phyloP scores from a whole-genome alignment of 2,888 invertebrate genomes.

The Drosophila dives region DNA sequence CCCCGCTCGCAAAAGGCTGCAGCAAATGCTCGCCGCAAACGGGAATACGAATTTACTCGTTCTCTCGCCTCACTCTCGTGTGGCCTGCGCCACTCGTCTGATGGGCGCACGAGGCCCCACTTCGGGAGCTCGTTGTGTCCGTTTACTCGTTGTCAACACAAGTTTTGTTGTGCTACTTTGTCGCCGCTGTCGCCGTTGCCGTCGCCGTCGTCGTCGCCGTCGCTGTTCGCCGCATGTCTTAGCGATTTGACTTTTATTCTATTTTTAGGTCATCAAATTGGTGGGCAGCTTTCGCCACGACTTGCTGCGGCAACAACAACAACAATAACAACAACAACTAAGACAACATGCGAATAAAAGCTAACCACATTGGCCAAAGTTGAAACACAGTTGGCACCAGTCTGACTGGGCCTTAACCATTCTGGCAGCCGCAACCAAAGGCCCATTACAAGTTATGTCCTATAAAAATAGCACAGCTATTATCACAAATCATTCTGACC shows the following conservation, averaged over 20 bases:
- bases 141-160: conserved; percentile 75
- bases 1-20: conserved; percentile 33
- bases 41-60: conserved; percentile 17
- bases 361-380: conserved; percentile 23
- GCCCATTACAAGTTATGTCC: conserved; percentile 41
- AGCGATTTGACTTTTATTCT: conserved; percentile 74
- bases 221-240: conserved; percentile 63
- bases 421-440: conserved; percentile 32
- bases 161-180: conserved; percentile 78
- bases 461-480: conserved; percentile 70
- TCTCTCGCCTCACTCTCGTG: conserved; percentile 34
- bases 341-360: conserved; percentile 1
- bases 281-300: conserved; percentile 54
- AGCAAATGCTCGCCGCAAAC: conserved; percentile 42
- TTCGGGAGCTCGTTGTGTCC: conserved; percentile 11
- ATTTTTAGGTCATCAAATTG: conserved; percentile 79
- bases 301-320: conserved; percentile 17
- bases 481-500: conserved; percentile 79
- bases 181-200: conserved; percentile 33
- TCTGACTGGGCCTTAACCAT: conserved; percentile 63
- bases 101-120: conserved; percentile 24
- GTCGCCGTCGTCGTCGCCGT: conserved; percentile 35
- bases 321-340: conserved; percentile 25
- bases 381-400: conserved; percentile 64
- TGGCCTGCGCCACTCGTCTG: conserved; percentile 31